Evolutionary conservation across 2,888 invertebrate genomes (phyloP).

Genomic region (Hemaris fuciformis): DNA sequence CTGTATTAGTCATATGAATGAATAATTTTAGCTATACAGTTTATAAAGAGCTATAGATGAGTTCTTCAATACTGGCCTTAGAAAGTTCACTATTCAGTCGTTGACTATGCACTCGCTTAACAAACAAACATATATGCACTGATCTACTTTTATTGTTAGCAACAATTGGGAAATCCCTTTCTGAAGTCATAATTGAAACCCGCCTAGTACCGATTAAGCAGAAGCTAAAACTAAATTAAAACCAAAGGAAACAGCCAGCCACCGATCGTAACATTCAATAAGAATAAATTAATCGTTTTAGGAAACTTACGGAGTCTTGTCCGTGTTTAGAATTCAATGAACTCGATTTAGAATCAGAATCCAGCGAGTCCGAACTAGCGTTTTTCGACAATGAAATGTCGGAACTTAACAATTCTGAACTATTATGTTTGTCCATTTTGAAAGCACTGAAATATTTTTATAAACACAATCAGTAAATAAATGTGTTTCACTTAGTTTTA

Average conservation of each 20-base stretch:
- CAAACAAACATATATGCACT: conserved; percentile 69
- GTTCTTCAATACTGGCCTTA: conserved; percentile 54
- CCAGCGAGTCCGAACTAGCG: conserved; percentile 90
- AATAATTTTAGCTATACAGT: background rate
- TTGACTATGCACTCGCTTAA: conserved; percentile 64
- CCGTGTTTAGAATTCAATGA: conserved; percentile 92
- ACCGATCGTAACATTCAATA: conserved; percentile 51
- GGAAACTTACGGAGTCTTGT: conserved; percentile 88
- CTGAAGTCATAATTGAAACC: conserved; percentile 13
- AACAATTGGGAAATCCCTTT: conserved; percentile 18
- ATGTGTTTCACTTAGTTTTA: background rate
- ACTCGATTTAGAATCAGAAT: conserved; percentile 92
- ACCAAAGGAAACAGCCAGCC: conserved; percentile 57
- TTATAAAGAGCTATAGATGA: background rate
- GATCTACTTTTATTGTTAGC: conserved; percentile 54
- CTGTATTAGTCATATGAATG: conserved; percentile 6
- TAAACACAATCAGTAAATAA: background rate
- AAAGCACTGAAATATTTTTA: background rate
- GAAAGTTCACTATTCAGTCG: conserved; percentile 51
- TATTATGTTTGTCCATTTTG: conserved; percentile 84
- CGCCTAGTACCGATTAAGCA: conserved; percentile 19
- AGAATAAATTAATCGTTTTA: conserved; percentile 74
- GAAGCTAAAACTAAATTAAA: conserved; percentile 37
- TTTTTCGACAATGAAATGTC: conserved; percentile 87
- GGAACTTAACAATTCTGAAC: conserved; percentile 84